Evolutionary conservation across 1,140 invertebrate genomes (phyloP), one percentile per base, ranked within the genome.

Genomic region (Magallana angulata): DNA sequence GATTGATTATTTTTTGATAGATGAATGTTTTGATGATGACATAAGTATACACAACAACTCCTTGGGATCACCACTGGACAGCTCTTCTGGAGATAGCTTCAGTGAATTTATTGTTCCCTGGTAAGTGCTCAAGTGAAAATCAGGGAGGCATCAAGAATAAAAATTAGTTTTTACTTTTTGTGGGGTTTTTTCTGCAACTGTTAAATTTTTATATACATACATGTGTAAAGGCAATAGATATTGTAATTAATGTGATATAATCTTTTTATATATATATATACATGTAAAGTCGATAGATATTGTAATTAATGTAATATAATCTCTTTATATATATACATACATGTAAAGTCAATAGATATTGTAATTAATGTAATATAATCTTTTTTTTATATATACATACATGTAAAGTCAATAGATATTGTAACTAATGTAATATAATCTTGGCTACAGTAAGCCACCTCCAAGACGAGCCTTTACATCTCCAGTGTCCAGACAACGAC

Each of bases 21-120:
- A 93, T 90, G 92, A 93, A n/a, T 86, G 90, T 62, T 91, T 93
- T 90, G 90, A 91, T 18, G 90, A 91, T 87, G 92, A 91, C 36
- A 87, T 93, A 36, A 93, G 92, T 87, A 90, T 93, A 24, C 85
- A 88, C 57, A 93, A 93, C 85, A 93, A 93, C 82, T 93, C 93
- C 1, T 85, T 93, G 82, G 92, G 91, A 48, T 90, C 87, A n/a
- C 93, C 93, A 16, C 86, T 93, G 18, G 92, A 93, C 58, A 89
- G 86, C 36, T 93, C 93, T 9, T 91, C 90, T 30, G 90, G 91
- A 59, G 89, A 91, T 30, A 89, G 90, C 83, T 89, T 90, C 30
- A 56, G n/a, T 59, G 48, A 58, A 84, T 85, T 57, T 60, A 82
- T 58, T 57, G 36, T 36, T 88, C 58, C 57, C 58, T 48, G 56